Percentiles rank a stretch among this genome's conserved stretches.
These are phyloP conservation scores for Champsocephalus esox DNA, from an alignment of 2,797 vertebrate genomes.

Conservation along the genomic window DNA sequence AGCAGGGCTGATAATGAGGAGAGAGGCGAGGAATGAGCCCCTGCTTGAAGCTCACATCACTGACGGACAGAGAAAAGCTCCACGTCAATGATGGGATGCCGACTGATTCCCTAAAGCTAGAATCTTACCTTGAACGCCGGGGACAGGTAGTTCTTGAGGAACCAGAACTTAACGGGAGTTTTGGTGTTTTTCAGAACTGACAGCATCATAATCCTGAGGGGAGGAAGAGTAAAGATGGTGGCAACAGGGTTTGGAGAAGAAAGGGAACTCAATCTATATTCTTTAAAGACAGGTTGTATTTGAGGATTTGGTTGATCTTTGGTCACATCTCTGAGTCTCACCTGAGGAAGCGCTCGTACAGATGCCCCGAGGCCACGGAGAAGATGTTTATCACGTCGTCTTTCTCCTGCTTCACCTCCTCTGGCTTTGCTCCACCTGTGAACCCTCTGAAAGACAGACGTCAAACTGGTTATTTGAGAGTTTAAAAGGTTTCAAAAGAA, in stretches of 20 bases:
- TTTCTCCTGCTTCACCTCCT: conserved; percentile 93
- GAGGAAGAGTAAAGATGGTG: background rate
- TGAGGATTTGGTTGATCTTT: background rate
- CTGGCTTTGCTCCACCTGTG: conserved; percentile 89
- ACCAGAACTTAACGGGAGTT: conserved; percentile 99
- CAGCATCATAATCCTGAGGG: conserved; percentile 97
- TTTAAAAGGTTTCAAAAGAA: background rate
- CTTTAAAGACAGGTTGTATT: background rate
- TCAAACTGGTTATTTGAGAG: background rate
- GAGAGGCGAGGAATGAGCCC: conserved; percentile 1
- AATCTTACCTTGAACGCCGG: conserved; percentile 94
- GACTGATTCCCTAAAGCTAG: conserved; percentile 5
- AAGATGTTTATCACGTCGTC: conserved; percentile 98
- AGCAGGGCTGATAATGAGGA: background rate
- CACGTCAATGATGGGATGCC: conserved; percentile 15
- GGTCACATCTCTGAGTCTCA: conserved; percentile 69
- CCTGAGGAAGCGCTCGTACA: conserved; percentile 98
- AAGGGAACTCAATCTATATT: conserved; percentile 1
- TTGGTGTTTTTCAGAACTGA: conserved; percentile 97
- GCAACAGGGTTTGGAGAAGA: conserved; percentile 2
- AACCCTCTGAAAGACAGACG: conserved; percentile 87
- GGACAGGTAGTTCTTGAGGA: conserved; percentile 99
- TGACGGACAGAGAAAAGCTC: conserved; percentile 25
- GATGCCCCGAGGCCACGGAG: conserved; percentile 96
- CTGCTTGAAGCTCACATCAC: conserved; percentile 28